These are phyloP conservation scores for Amazona vittata DNA, from an alignment of 2,113 vertebrate species.

Conservation along the genomic window DNA sequence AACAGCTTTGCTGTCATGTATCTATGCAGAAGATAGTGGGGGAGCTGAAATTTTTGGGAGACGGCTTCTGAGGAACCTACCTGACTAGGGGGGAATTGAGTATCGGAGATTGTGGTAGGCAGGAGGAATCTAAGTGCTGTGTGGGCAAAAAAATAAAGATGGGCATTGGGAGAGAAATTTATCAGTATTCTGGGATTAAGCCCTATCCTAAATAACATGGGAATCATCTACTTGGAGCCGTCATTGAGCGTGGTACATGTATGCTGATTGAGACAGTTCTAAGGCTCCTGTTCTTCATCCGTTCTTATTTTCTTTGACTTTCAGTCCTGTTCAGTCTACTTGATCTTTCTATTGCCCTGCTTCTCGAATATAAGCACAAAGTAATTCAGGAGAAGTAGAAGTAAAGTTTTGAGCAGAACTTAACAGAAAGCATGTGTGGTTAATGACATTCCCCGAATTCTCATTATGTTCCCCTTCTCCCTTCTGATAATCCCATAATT, in stretches of 20 bases:
- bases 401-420: background rate
- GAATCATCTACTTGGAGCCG: background rate
- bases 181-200: background rate
- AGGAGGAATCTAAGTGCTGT: background rate
- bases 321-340: background rate
- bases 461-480: background rate
- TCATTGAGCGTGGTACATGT: background rate
- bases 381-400: background rate
- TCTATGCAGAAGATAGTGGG: background rate
- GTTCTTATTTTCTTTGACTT: background rate
- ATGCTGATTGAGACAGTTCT: background rate
- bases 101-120: background rate
- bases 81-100: background rate
- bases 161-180: background rate
- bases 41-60: background rate
- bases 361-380: background rate
- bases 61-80: background rate
- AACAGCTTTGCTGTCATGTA: background rate
- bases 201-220: background rate
- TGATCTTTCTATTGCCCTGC: fast-evolving
- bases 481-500: background rate
- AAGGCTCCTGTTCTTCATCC: background rate
- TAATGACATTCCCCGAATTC: background rate
- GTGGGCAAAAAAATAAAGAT: background rate
- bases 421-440: background rate